Evolutionary conservation across 2,797 vertebrate genomes (phyloP), one percentile per base, ranked within the genome.

Genomic region (Danio jaintianensis): DNA sequence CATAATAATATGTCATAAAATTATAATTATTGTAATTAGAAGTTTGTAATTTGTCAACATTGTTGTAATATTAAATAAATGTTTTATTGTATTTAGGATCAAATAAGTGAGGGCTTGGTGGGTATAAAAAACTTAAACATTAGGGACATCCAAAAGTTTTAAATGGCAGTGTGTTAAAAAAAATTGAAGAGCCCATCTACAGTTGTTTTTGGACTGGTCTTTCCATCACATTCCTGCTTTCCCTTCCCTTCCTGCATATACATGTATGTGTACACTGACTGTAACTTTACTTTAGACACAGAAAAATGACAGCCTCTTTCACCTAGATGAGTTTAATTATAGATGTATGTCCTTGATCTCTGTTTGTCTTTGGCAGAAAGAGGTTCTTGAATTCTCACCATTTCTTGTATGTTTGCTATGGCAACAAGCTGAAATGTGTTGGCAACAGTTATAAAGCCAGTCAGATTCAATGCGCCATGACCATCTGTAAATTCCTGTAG

Each of bases 371-470:
- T 50, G 16, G 10, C 22, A 61, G 58, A 69, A 59, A 69, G 29
- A 29, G 47, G 55, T 56, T 42, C 8, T 73, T 43, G 29, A 48
- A 52, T 63, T 47, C 56, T 58, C 40, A 22, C 16, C 9, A 71
- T 62, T 45, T 71, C 55, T 75, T 73, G 42, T 36, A 40, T 63
- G 52, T 67, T 83, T 83, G 64, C 64, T 56, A 78, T 81, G 48
- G 84, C 7, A 6, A 82, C 67, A 71, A 20, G 29, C 36, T 59
- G n/a, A 55, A 74, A 64, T 0, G 42, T 64, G 58, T 71, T 76
- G 67, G 66, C 72, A 79, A 76, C 76, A 48, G 18, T 13, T 48
- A 43, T 36, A 43, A 52, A 79, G 56, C 13, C 74, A 64, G 74
- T 58, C 56, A 71, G 36, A 59, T 69, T 38, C 47, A 59, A 38